Base-by-base conservation (phyloP, 2,888 invertebrate genomes). In the Scaptomyza polygonia region DNA sequence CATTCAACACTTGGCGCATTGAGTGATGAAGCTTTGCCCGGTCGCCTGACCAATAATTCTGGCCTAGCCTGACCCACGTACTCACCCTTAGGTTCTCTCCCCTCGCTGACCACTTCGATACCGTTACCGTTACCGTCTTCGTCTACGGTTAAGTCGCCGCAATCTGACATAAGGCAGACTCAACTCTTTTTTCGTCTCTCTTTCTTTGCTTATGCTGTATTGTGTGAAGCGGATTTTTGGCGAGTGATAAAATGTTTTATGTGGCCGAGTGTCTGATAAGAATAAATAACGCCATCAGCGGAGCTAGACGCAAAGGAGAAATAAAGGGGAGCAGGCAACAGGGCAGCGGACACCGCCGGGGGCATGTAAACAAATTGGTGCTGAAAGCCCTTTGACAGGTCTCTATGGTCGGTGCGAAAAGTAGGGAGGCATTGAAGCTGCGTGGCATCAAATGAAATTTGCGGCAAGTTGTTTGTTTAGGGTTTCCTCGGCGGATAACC, bases 171-270 rank as follows among this genome's bases (percentile, higher is more conserved):
- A 55, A 69, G 66, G 77, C 82, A 75, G 75, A 78, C 4, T 73
- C 70, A 64, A 68, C 69, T 73, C 70, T 76, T 54, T 48, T 44
- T 45, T 72, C 70, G 70, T 54, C 43, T n/a, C n/a, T 21, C 4
- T 21, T 21, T 4, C 48, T 39, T 40, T 36, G 5, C 12, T 11
- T 25, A 16, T 16, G 27, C 29, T 42, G 67, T 55, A 63, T 72
- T 67, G 72, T 67, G 30, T 45, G 57, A 51, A 67, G 57, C 72
- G 63, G 36, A 57, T 58, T 62, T 67, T 63, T 59, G 68, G 70
- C 86, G 72, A 85, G 82, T 83, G 82, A 83, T 83, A 83, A 83
- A 83, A 83, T 83, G 86, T 83, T 83, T 83, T 83, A 83, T 83
- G 86, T 83, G 73, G 76, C 72, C 73, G 83, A 83, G 86, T 86